These are phyloP conservation scores for Drosophila seguyi DNA, from an alignment of 1,140 invertebrate species.

Conservation along the genomic window DNA sequence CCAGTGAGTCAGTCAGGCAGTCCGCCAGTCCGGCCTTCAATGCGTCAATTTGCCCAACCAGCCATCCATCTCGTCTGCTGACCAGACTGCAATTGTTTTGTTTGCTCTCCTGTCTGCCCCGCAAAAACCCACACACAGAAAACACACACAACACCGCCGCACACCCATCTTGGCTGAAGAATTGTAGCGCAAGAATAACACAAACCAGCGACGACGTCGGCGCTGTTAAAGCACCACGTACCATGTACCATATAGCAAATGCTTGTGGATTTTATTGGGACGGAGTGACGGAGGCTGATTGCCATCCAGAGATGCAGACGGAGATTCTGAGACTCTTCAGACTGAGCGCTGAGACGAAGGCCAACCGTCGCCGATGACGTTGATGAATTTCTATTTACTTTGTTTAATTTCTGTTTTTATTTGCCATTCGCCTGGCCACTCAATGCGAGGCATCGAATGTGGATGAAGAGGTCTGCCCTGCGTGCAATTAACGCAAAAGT, in stretches of 20 bases:
- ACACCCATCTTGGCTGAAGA: slow-evolving; percentile 29
- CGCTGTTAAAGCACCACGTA: slow-evolving; percentile 30
- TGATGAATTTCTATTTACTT: slow-evolving; percentile 84
- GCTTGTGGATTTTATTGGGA: slow-evolving; percentile 76
- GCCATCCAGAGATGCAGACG: background rate
- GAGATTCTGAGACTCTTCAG: slow-evolving; percentile 9
- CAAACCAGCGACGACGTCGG: slow-evolving; percentile 37
- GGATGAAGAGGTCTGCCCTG: slow-evolving; percentile 64
- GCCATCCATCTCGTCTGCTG: slow-evolving; percentile 29
- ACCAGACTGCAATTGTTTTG: slow-evolving; percentile 72
- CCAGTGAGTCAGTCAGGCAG: slow-evolving; percentile 17
- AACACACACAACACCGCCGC: slow-evolving; percentile 7
- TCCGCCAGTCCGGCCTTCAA: slow-evolving; percentile 18
- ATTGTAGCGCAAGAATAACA: slow-evolving; percentile 72
- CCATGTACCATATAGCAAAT: slow-evolving; percentile 39
- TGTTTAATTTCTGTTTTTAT: slow-evolving; percentile 83
- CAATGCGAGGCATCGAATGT: slow-evolving; percentile 45
- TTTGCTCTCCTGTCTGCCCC: slow-evolving; percentile 72
- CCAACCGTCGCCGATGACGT: slow-evolving; percentile 63
- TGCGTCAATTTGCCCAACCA: slow-evolving; percentile 15
- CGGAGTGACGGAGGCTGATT: slow-evolving; percentile 22
- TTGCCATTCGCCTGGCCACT: slow-evolving; percentile 73
- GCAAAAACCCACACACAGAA: slow-evolving; percentile 39
- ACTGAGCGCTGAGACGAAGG: slow-evolving; percentile 26
- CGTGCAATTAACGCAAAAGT: slow-evolving; percentile 82